These are phyloP conservation scores for Meteorus cinctellus DNA, from an alignment of 2,888 invertebrate species.

Conservation along the genomic window DNA sequence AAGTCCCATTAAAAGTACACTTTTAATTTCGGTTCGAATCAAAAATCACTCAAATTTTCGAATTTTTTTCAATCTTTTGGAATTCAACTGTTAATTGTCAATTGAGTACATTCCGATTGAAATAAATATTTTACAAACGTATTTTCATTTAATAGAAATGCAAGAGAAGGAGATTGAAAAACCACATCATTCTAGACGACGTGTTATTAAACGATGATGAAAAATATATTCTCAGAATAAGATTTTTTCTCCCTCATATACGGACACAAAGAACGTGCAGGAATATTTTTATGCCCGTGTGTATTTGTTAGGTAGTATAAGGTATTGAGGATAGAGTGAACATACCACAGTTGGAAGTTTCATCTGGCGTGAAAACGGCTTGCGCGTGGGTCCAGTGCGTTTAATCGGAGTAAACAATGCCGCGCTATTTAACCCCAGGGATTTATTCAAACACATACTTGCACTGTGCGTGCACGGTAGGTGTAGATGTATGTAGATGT, in stretches of 20 bases:
- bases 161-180: too few species aligned
- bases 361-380: conserved; percentile 19
- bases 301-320: neutral
- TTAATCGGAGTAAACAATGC: conserved; percentile 41
- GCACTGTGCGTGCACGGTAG: conserved; percentile 35
- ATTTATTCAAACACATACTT: conserved; percentile 65
- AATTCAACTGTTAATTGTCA: too few species aligned
- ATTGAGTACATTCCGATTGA: too few species aligned
- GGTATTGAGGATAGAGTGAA: neutral
- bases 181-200: too few species aligned
- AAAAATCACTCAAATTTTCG: too few species aligned
- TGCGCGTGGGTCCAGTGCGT: conserved; percentile 20
- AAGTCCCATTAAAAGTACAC: too few species aligned
- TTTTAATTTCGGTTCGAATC: too few species aligned
- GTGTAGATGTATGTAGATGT: neutral
- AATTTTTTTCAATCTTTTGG: too few species aligned
- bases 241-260: neutral
- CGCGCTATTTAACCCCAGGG: conserved; percentile 53
- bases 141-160: too few species aligned
- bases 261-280: neutral
- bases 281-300: neutral
- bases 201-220: too few species aligned
- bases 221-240: too few species aligned
- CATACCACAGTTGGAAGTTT: conserved; percentile 16
- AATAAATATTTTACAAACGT: too few species aligned